A percentile compares a stretch with the other conserved stretches of the same genome.
These are phyloP conservation scores for Achroia grisella DNA, from an alignment of 1,140 invertebrate species.

Conservation along the genomic window DNA sequence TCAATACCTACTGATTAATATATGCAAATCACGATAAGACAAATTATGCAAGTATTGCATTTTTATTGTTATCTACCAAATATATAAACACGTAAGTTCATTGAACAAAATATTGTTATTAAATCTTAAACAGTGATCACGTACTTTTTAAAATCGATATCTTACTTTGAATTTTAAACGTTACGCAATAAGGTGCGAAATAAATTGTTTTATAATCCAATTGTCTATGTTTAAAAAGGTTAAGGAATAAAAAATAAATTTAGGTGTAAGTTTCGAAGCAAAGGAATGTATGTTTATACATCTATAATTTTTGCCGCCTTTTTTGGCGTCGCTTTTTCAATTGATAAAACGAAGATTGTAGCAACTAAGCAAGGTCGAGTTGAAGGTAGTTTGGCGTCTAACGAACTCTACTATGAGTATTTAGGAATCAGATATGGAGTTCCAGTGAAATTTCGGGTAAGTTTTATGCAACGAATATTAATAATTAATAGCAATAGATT, in stretches of 20 bases:
- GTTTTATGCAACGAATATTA: too few species aligned
- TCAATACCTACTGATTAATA: too few species aligned
- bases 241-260: constrained; percentile 7
- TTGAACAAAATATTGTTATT: too few species aligned
- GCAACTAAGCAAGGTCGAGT: constrained; percentile 46
- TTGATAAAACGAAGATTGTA: constrained; percentile 34
- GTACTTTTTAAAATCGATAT: too few species aligned
- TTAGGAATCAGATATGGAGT: constrained; percentile 50
- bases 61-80: too few species aligned
- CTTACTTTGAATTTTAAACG: too few species aligned
- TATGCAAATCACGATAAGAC: too few species aligned
- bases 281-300: constrained; percentile 7
- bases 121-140: too few species aligned
- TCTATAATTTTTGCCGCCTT: constrained; percentile 20
- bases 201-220: neutral
- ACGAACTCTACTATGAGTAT: constrained; percentile 50
- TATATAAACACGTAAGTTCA: too few species aligned
- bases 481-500: too few species aligned
- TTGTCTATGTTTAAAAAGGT: constrained; percentile 9
- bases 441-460: constrained; percentile 48
- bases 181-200: too few species aligned
- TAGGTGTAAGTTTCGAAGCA: constrained; percentile 14
- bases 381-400: constrained; percentile 40
- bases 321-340: constrained; percentile 15
- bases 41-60: too few species aligned